phyloP scores from a whole-genome alignment of 1,140 invertebrate genomes.

The Tetramorium parvispinum region DNA sequence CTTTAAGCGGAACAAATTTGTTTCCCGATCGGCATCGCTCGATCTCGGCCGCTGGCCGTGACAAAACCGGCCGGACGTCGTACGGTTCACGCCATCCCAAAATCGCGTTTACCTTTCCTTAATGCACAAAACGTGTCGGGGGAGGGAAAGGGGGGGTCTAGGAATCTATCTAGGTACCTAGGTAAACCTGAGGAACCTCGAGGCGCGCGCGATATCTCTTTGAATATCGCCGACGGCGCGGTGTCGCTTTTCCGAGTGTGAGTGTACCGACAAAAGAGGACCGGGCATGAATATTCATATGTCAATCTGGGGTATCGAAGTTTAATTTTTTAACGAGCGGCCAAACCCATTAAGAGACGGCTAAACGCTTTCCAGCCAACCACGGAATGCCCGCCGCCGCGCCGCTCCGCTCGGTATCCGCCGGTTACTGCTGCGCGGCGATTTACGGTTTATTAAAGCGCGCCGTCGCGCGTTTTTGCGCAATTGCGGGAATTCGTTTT shows the following conservation, averaged over 20 bases:
- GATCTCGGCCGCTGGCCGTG: not conserved
- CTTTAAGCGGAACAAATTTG: conserved; percentile 37
- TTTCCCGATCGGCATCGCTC: conserved; percentile 17
- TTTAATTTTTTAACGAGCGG: conserved; percentile 70
- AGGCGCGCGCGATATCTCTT: conserved; percentile 69
- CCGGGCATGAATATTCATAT: conserved; percentile 76
- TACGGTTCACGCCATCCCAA: conserved; percentile 41
- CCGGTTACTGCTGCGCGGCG: not conserved
- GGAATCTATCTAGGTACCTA: conserved; percentile 70
- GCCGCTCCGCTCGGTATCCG: not conserved
- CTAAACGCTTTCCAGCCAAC: not conserved
- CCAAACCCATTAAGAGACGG: conserved; percentile 36
- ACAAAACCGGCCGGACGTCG: conserved; percentile 15
- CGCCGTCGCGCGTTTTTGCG: not conserved
- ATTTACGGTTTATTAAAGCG: not conserved
- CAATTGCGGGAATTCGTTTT: not conserved
- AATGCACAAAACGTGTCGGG: conserved; percentile 79
- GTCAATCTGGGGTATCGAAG: conserved; percentile 34
- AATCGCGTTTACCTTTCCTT: conserved; percentile 77
- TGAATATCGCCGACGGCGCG: conserved; percentile 69
- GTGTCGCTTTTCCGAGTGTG: conserved; percentile 59
- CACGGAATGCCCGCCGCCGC: conserved; percentile 16
- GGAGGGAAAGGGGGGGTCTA: conserved; percentile 27
- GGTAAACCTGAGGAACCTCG: conserved; percentile 70
- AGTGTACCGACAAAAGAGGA: conserved; percentile 71